Base-by-base conservation (phyloP, 2,888 invertebrate genomes). In the Habrosyne pyritoides region DNA sequence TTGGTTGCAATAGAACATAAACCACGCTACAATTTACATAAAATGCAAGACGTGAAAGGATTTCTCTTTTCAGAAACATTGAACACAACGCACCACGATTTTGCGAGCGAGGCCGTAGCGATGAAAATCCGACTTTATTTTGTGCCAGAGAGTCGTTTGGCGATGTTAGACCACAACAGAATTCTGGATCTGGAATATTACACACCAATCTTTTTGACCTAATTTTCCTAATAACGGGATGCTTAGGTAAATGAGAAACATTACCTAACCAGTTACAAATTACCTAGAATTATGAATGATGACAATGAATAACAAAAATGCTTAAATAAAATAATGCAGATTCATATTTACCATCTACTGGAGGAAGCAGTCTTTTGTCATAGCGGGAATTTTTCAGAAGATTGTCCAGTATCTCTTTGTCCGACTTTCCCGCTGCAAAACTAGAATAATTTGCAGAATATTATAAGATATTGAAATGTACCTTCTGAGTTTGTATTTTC, bases 321-420 rank as follows among this genome's bases (percentile, higher is more conserved):
- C 2, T 24, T 14, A 10, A 18, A 54, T 52, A 56, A 18, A 42
- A 24, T 36, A 52, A 57, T 52, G 48, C 58, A 50, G 55, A 22
- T 57, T 49, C 21, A 71, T 64, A 83, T 77, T 86, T 85, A 97
- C 97, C 97, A 94, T 96, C 95, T 82, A 97, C 97, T 79, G 97
- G 97, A 79, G 98, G 98, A 83, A 97, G 94, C 87, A 98, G 95
- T 93, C 98, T 95, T 94, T 97, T 97, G 94, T 98, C 98, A 93
- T 98, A 98, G 90, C 97, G 96, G 83, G 96, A 96, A 81, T 95
- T 95, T 92, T 95, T 95, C 83, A 98, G 94, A 81, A 98, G 94
- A 92, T 97, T 95, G 94, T 98, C 98, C 93, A 98, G 93, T 88
- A 97, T 97, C 93, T 97, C 97, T 93, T 97, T 97, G 94, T 97